A percentile compares a stretch with the other conserved stretches of the same genome.
Evolutionary conservation across 2,113 vertebrate species (phyloP).

Genomic region (Rhabdomys dilectus): DNA sequence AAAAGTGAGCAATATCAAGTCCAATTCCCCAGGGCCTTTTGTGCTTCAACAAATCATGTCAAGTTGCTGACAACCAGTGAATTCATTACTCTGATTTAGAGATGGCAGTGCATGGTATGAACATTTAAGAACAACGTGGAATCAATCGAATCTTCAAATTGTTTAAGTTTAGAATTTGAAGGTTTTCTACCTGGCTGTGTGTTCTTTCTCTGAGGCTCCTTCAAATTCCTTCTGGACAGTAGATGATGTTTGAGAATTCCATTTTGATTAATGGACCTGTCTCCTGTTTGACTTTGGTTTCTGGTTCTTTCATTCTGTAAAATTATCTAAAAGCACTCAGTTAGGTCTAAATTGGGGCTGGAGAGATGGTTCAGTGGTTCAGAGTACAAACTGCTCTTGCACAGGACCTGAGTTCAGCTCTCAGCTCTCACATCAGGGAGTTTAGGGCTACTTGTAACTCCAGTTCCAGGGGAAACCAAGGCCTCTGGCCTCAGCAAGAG

Average conservation of each 20-base stretch:
- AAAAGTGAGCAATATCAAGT: slow-evolving; percentile 79
- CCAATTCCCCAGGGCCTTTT: slow-evolving; percentile 70
- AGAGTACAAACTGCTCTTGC: background rate
- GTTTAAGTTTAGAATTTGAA: background rate
- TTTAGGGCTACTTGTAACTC: background rate
- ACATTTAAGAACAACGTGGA: slow-evolving; percentile 55
- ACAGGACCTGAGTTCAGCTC: background rate
- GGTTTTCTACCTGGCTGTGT: background rate
- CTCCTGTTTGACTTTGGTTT: background rate
- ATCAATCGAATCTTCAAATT: slow-evolving; percentile 35
- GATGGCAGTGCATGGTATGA: slow-evolving; percentile 31
- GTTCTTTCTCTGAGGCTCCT: background rate
- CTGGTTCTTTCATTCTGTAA: background rate
- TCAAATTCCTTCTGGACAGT: background rate
- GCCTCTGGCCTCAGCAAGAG: background rate
- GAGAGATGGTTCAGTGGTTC: background rate
- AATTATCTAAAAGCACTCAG: background rate
- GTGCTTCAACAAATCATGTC: slow-evolving; percentile 79
- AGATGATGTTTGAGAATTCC: background rate
- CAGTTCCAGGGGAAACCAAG: background rate
- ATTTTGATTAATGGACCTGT: background rate
- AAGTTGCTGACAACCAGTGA: slow-evolving; percentile 72
- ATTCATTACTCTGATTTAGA: slow-evolving; percentile 71
- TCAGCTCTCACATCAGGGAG: too few species aligned
- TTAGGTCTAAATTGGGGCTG: background rate